Percentiles rank a stretch among this genome's conserved stretches.
Evolutionary conservation across 2,797 vertebrate genomes (phyloP).

Genomic region (Coccyzus lansbergi): DNA sequence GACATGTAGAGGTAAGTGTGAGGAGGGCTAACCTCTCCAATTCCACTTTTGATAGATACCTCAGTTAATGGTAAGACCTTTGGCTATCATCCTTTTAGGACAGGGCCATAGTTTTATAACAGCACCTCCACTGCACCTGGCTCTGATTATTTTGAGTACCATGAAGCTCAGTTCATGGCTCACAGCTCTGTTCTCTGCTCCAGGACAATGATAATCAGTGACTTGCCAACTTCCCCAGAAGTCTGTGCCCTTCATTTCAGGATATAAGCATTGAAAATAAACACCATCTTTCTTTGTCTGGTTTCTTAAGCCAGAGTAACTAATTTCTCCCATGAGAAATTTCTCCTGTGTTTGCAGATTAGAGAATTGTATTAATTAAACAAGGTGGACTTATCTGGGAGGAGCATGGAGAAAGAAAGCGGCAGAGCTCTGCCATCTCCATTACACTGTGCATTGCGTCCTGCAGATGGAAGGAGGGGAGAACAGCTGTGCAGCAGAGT

Average conservation of each 20-base stretch:
- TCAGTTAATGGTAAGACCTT: background rate
- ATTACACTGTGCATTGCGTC: background rate
- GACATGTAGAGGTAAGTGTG: background rate
- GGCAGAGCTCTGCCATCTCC: background rate
- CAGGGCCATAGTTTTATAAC: background rate
- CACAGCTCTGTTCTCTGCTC: background rate
- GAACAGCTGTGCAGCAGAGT: background rate
- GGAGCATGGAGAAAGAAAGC: background rate
- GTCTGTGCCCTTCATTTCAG: background rate
- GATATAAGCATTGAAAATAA: background rate
- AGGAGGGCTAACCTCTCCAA: background rate
- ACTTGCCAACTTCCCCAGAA: background rate
- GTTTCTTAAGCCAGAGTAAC: conserved; percentile 9
- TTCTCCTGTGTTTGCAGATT: background rate
- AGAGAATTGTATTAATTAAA: background rate
- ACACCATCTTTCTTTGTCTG: background rate
- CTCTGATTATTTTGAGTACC: background rate
- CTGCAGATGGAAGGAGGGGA: background rate
- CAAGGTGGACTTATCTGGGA: background rate
- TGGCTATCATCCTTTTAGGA: background rate
- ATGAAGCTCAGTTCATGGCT: background rate
- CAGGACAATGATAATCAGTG: background rate
- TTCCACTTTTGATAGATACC: background rate
- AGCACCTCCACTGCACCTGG: background rate
- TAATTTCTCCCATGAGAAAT: conserved; percentile 34